Evolutionary conservation across 2,113 vertebrate species (phyloP), one percentile per base, ranked within the genome.

Genomic region (Chitala chitala): DNA sequence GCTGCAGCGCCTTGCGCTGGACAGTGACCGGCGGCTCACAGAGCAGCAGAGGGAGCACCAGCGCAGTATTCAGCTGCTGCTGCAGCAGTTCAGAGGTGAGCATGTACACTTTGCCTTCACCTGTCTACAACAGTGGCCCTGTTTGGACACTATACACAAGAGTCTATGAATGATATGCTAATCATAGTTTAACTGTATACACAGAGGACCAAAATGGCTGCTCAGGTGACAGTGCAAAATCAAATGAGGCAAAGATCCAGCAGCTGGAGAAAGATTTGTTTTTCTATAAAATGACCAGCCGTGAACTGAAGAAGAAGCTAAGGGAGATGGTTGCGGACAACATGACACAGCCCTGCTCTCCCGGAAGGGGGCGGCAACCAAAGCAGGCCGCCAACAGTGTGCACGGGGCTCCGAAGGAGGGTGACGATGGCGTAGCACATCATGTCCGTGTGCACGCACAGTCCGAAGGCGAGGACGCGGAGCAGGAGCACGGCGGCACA

Each of bases 231-330:
- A 79, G 80, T 29, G 78, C 88, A 54, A 90, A 89, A 81, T 72
- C 4, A 1, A 82, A 89, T 59, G 90, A 92, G 84, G 82, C 84
- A n/a, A 92, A 90, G 86, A 81, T 95, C 29, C 92, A 94, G 77
- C 86, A 92, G 76, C 80, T 96, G 77, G 93, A 96, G 87, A 96
- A 91, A 82, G 93, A 98, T 51, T 88, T 96, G 74, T 94, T 92
- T 83, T 96, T 94, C 87, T 96, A 95, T 83, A 96, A 96, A 88
- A 94, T 89, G 89, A 93, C 87, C n/a, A 93, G 89, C 69, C 90
- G 94, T 55, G 91, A 94, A 51, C 86, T 96, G 75, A 95, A 91
- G 82, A 94, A 92, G 85, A 94, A 94, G 83, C 76, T 96, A 69
- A 91, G 86, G 72, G 87, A 87, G 26, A 38, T 91, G 40, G 66